These are phyloP conservation scores for Rhynchomys soricoides DNA, from an alignment of 2,113 vertebrate genomes.

Conservation along the genomic window DNA sequence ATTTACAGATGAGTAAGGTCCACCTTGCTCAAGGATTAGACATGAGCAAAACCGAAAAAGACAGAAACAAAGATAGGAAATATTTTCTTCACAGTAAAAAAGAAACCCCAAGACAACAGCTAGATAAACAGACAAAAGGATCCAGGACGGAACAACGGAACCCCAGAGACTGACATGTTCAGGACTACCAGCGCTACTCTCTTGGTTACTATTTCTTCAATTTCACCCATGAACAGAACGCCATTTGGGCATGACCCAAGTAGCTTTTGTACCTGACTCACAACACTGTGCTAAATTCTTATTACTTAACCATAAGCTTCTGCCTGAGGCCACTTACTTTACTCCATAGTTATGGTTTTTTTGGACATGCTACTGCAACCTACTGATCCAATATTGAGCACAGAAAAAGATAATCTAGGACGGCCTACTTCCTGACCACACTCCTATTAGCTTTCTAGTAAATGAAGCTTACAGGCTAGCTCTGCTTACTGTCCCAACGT, in stretches of 20 bases:
- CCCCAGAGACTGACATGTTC: neutral
- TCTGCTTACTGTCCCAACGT: neutral
- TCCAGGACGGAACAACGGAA: neutral
- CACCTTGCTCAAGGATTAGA: neutral
- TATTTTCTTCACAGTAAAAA: neutral
- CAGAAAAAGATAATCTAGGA: neutral
- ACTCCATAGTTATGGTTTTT: neutral
- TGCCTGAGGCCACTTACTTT: slow-evolving; percentile 18
- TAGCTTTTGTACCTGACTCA: slow-evolving; percentile 7
- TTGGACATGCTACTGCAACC: neutral
- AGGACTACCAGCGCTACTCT: neutral
- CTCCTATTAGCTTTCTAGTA: neutral
- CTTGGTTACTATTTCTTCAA: neutral
- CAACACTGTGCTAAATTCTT: neutral
- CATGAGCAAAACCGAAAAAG: slow-evolving; percentile 16
- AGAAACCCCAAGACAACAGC: neutral
- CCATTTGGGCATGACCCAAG: neutral
- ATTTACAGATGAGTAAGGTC: neutral
- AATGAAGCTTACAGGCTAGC: neutral
- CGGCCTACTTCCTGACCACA: neutral
- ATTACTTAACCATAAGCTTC: neutral
- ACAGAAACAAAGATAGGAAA: neutral
- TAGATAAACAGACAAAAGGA: neutral
- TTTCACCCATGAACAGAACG: neutral
- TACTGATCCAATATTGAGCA: neutral